These are phyloP conservation scores for Drosophila takahashii DNA, from an alignment of 1,140 invertebrate species.

Conservation along the genomic window DNA sequence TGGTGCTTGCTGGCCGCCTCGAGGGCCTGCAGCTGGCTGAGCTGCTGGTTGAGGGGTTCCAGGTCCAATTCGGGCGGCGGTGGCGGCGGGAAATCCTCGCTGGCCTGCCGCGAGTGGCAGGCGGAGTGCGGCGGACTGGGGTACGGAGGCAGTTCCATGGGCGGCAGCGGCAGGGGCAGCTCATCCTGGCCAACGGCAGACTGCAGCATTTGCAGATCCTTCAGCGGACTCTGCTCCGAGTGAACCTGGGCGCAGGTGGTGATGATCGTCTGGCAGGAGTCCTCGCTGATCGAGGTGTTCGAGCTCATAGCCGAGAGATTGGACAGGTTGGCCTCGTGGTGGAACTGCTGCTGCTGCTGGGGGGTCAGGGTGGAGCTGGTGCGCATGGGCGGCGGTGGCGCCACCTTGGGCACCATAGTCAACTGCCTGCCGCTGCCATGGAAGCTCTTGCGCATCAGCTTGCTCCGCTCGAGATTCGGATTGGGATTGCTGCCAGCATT, in stretches of 20 bases:
- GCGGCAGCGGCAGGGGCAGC: slow-evolving; percentile 42
- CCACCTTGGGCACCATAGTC: slow-evolving; percentile 91
- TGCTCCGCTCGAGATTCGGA: slow-evolving; percentile 93
- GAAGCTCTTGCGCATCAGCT: slow-evolving; percentile 95
- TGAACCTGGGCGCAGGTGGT: slow-evolving; percentile 92
- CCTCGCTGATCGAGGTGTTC: slow-evolving; percentile 91
- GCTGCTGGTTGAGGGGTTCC: slow-evolving; percentile 86
- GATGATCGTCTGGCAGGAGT: slow-evolving; percentile 92
- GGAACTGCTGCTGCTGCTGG: slow-evolving; percentile 77
- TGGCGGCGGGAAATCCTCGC: slow-evolving; percentile 95
- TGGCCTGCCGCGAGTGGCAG: slow-evolving; percentile 92
- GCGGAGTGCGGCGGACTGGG: slow-evolving; percentile 90
- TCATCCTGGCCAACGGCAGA: slow-evolving; percentile 5
- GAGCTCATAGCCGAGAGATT: slow-evolving; percentile 86
- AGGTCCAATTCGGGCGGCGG: slow-evolving; percentile 92
- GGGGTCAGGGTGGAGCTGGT: slow-evolving; percentile 89
- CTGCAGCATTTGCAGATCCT: slow-evolving; percentile 78
- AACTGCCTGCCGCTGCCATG: slow-evolving; percentile 93
- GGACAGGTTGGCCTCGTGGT: slow-evolving; percentile 82
- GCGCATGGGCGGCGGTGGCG: slow-evolving; percentile 93
- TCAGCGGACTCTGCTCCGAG: slow-evolving; percentile 90
- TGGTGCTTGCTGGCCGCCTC: slow-evolving; percentile 81
- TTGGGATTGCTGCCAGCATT: slow-evolving; percentile 86
- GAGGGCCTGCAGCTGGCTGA: slow-evolving; percentile 85
- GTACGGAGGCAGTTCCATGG: slow-evolving; percentile 90